These are phyloP conservation scores for Axis porcinus DNA, from an alignment of 2,113 vertebrate genomes.

Conservation along the genomic window DNA sequence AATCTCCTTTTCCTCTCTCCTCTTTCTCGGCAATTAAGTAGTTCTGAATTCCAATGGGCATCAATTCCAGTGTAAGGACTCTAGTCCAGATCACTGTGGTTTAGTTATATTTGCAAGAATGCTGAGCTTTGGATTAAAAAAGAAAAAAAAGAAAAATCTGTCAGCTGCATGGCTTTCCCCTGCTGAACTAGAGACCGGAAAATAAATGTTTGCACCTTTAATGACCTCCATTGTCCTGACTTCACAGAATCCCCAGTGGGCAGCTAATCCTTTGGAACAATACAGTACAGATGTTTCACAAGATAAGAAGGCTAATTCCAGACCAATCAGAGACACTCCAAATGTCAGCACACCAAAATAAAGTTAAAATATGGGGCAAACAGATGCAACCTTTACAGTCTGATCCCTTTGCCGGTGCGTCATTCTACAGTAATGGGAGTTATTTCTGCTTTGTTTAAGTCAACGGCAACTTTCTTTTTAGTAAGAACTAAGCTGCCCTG, in stretches of 20 bases:
- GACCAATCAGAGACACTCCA: slow-evolving; percentile 74
- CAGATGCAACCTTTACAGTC: slow-evolving; percentile 51
- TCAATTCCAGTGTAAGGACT: background rate
- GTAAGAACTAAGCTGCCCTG: background rate
- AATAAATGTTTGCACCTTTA: slow-evolving; percentile 80
- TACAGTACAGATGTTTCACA: slow-evolving; percentile 78
- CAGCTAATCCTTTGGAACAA: slow-evolving; percentile 78
- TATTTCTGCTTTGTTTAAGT: slow-evolving; percentile 37
- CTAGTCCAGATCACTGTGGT: background rate
- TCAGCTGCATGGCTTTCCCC: slow-evolving; percentile 49
- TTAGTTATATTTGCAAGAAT: slow-evolving; percentile 43
- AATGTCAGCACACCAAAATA: slow-evolving; percentile 77
- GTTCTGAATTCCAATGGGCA: slow-evolving; percentile 39
- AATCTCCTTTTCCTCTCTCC: background rate
- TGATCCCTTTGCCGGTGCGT: slow-evolving; percentile 29
- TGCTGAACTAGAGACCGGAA: slow-evolving; percentile 72
- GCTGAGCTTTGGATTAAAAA: slow-evolving; percentile 21
- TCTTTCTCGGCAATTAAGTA: slow-evolving; percentile 9
- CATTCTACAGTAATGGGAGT: slow-evolving; percentile 20
- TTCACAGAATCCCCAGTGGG: slow-evolving; percentile 73
- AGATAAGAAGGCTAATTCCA: slow-evolving; percentile 76
- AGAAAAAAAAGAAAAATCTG: background rate
- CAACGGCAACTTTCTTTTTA: slow-evolving; percentile 34
- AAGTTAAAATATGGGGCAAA: slow-evolving; percentile 76
- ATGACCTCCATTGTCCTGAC: slow-evolving; percentile 77